Evolutionary conservation across 2,113 vertebrate genomes (phyloP).

Genomic region (Okapia johnstoni): DNA sequence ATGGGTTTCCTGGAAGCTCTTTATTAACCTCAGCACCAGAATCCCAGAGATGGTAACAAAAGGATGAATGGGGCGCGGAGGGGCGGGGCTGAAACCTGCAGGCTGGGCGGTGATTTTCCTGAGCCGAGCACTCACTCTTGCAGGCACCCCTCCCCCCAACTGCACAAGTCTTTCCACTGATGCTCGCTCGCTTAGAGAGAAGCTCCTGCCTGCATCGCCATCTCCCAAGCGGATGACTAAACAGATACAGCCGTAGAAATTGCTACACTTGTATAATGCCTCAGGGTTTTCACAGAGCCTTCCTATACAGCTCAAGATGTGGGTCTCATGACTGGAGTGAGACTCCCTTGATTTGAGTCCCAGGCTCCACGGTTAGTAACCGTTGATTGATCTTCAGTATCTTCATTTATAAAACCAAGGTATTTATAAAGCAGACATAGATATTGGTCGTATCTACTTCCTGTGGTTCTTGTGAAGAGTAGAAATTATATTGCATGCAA

Average conservation of each 20-base stretch:
- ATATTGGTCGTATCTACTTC: not conserved
- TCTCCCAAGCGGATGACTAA: not conserved
- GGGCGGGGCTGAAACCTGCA: slow-evolving; percentile 47
- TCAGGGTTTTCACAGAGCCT: slow-evolving; percentile 1
- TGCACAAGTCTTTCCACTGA: not conserved
- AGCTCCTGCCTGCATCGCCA: not conserved
- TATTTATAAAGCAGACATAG: not conserved
- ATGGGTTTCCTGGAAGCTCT: slow-evolving; percentile 68
- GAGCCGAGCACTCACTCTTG: not conserved
- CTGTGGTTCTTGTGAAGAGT: not conserved
- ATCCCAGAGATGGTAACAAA: slow-evolving; percentile 64
- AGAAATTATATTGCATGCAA: not conserved
- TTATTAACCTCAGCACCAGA: slow-evolving; percentile 47
- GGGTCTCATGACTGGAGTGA: not conserved
- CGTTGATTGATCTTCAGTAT: not conserved
- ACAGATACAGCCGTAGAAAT: not conserved
- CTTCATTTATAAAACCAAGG: not conserved
- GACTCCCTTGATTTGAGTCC: not conserved
- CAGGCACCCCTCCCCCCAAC: slow-evolving; percentile 21
- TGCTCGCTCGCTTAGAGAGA: not conserved
- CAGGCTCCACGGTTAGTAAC: not conserved
- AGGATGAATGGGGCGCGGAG: slow-evolving; percentile 53
- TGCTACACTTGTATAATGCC: not conserved
- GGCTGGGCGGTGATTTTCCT: not conserved
- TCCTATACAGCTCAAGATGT: not conserved